Conservation (phyloP, 2,113 vertebrate species). For the Cephalophus harveyi region DNA sequence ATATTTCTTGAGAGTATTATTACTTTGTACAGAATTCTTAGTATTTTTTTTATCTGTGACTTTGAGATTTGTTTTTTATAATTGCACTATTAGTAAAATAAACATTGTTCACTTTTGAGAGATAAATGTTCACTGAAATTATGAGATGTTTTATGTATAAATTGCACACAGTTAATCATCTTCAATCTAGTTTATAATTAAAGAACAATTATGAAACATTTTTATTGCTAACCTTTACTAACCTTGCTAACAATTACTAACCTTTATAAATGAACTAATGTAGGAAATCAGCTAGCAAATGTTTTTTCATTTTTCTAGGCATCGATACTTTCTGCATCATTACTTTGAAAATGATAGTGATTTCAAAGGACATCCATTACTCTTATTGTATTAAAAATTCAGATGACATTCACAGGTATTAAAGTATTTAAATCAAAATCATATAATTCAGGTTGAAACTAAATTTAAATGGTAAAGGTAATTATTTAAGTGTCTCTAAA, state of each 20-base stretch:
- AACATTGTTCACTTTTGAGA: not conserved
- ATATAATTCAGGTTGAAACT: not conserved
- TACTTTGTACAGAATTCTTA: not conserved
- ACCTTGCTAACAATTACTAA: too few relatives aligned
- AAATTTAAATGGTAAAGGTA: not conserved
- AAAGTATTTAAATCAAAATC: not conserved
- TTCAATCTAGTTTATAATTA: not conserved
- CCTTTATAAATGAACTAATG: not conserved
- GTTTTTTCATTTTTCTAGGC: constrained; percentile 25
- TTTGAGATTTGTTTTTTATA: not conserved
- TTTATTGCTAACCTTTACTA: not conserved
- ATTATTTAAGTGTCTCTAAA: not conserved
- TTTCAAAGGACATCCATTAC: not conserved
- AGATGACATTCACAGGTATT: not conserved
- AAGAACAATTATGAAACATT: constrained; percentile 25
- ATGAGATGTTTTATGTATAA: not conserved
- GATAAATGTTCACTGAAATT: not conserved
- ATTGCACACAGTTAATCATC: not conserved
- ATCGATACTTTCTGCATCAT: not conserved
- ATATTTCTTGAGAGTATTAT: not conserved
- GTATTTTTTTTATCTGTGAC: not conserved
- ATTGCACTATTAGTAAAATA: not conserved
- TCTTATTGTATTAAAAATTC: not conserved
- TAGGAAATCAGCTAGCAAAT: constrained; percentile 33
- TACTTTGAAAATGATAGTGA: not conserved